phyloP scores from a whole-genome alignment of 2,113 vertebrate genomes.

The Istiophorus platypterus region DNA sequence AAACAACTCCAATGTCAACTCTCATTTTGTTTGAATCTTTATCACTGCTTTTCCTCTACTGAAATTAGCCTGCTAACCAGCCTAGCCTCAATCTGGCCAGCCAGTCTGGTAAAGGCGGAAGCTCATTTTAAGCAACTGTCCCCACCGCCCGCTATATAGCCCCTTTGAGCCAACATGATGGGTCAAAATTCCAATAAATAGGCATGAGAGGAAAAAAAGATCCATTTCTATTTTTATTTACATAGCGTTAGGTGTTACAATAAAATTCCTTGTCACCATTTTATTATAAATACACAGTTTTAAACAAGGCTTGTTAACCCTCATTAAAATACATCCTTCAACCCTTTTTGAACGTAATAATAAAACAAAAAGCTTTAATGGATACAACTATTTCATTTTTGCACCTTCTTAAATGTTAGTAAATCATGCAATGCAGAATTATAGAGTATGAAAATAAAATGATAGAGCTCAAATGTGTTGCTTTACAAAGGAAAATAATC shows the following conservation, averaged over 20 bases:
- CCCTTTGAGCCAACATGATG: background rate
- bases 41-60: no score
- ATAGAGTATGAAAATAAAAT: slow-evolving; percentile 77
- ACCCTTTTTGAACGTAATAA: slow-evolving; percentile 70
- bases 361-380: slow-evolving; percentile 69
- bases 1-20: no score
- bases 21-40: no score
- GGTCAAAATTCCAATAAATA: background rate
- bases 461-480: slow-evolving; percentile 66
- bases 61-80: no score
- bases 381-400: slow-evolving; percentile 63
- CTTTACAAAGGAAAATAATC: slow-evolving; percentile 71
- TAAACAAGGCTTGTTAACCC: slow-evolving; percentile 69
- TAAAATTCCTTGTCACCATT: slow-evolving; percentile 72
- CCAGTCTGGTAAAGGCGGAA: background rate
- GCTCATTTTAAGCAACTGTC: no score
- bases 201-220: background rate
- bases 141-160: no score
- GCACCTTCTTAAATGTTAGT: slow-evolving; percentile 76
- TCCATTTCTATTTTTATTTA: slow-evolving; percentile 80
- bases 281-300: slow-evolving; percentile 80
- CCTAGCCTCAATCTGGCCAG: no score
- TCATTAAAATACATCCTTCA: slow-evolving; percentile 81
- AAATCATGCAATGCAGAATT: slow-evolving; percentile 81
- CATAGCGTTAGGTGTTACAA: slow-evolving; percentile 72